Evolutionary conservation across 1,140 invertebrate species (phyloP).

Genomic region (Eumeta japonica): DNA sequence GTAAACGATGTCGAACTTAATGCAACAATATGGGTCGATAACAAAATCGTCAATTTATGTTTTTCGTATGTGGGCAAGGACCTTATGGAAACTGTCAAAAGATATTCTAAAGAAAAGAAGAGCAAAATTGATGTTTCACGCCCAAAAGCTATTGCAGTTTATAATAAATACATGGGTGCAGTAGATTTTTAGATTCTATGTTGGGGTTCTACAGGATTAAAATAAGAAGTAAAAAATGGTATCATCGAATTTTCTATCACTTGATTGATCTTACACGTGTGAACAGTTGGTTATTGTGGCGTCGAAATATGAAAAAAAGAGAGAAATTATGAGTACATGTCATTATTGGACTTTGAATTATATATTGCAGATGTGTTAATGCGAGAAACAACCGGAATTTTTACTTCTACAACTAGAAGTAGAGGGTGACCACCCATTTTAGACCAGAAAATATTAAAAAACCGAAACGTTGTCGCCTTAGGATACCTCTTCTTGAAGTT

Average conservation of each 20-base stretch:
- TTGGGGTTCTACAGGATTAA: conserved; percentile 14
- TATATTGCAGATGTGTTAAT: too few species aligned
- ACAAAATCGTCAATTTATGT: conserved; percentile 23
- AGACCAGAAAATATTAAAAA: too few species aligned
- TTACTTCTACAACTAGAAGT: too few species aligned
- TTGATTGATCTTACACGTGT: conserved; percentile 11
- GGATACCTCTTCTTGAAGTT: too few species aligned
- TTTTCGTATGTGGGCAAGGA: conserved; percentile 21
- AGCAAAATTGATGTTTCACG: conserved; percentile 6
- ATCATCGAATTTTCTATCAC: conserved; percentile 11
- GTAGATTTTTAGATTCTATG: conserved; percentile 17
- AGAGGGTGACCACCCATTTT: too few species aligned
- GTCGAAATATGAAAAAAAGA: conserved; percentile 4
- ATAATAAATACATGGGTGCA: conserved; percentile 18
- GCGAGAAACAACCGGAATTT: too few species aligned
- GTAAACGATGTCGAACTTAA: conserved; percentile 5
- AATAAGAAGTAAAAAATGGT: conserved; percentile 12
- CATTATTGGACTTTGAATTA: conserved; percentile 1
- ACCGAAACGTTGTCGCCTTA: too few species aligned
- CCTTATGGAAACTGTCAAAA: not conserved
- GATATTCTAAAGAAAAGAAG: conserved; percentile 3
- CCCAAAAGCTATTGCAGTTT: conserved; percentile 12
- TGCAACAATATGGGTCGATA: conserved; percentile 15
- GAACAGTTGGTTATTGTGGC: conserved; percentile 13
- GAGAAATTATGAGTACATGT: not conserved